A percentile compares a stretch with the other conserved stretches of the same genome.
phyloP scores from a whole-genome alignment of 2,797 vertebrate genomes.

The Rhabdophis nuchalis region DNA sequence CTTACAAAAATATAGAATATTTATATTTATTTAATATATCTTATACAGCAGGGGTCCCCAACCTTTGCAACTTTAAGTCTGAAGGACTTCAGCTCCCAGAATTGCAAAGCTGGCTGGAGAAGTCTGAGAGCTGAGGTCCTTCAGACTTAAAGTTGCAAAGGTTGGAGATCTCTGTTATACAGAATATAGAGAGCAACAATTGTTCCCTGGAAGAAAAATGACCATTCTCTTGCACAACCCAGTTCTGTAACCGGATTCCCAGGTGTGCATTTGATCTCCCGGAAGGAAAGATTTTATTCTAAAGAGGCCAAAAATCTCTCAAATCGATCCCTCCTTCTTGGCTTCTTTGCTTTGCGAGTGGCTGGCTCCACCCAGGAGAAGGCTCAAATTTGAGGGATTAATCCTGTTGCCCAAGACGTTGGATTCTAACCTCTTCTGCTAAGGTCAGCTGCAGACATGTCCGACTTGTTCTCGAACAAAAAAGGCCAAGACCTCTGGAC shows the following conservation, averaged over 20 bases:
- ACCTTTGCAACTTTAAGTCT: no score
- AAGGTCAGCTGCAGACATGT: background rate
- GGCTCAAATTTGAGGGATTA: background rate
- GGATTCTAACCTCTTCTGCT: background rate
- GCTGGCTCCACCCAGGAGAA: conserved; percentile 21
- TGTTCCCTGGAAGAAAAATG: background rate
- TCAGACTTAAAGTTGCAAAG: no score
- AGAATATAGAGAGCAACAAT: background rate
- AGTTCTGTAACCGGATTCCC: background rate
- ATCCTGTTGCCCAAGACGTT: background rate
- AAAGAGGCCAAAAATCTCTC: background rate
- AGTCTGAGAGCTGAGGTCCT: no score
- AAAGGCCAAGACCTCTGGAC: background rate
- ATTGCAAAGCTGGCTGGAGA: no score
- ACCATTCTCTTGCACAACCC: background rate
- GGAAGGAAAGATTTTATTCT: conserved; percentile 8
- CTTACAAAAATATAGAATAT: background rate
- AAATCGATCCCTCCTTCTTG: background rate
- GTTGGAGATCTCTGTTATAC: no score
- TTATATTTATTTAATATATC: background rate
- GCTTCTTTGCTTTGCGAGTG: conserved; percentile 18
- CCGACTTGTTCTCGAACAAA: conserved; percentile 21
- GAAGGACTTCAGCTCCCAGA: no score
- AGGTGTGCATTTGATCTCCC: conserved; percentile 1
- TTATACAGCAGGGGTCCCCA: no score